Evolutionary conservation across 2,888 invertebrate genomes (phyloP).

Genomic region (Drosophila nigritarsus): DNA sequence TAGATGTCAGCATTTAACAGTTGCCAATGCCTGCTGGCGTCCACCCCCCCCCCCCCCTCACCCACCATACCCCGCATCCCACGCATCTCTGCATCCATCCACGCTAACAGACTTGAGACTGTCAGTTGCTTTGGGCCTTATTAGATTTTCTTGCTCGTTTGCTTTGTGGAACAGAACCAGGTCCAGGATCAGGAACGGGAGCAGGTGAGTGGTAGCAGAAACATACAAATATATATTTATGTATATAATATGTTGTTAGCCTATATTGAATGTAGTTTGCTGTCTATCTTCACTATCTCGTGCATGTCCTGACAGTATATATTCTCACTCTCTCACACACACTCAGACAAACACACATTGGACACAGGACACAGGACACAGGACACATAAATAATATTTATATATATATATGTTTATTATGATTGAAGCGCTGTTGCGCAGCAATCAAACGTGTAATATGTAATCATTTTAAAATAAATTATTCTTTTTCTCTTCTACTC

Average conservation of each 20-base stretch:
- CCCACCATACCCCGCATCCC: background rate
- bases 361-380: constrained; percentile 25
- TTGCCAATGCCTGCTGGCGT: constrained; percentile 59
- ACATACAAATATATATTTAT: constrained; percentile 9
- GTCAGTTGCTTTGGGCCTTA: constrained; percentile 51
- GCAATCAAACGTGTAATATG: constrained; percentile 43
- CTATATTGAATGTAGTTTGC: constrained; percentile 9
- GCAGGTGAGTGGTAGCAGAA: constrained; percentile 43
- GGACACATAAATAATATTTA: constrained; percentile 27
- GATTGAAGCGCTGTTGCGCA: constrained; percentile 43
- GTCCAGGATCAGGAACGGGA: background rate
- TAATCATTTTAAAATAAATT: constrained; percentile 59
- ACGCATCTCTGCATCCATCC: background rate
- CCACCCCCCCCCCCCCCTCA: background rate
- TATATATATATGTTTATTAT: constrained; percentile 51
- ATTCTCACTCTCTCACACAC: constrained; percentile 12
- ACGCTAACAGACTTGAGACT: constrained; percentile 17
- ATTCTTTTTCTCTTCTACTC: constrained; percentile 66
- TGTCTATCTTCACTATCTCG: constrained; percentile 18
- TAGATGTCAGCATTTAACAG: constrained; percentile 74
- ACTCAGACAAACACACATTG: constrained; percentile 4
- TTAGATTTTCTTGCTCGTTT: constrained; percentile 41
- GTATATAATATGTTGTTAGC: background rate
- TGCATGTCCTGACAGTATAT: constrained; percentile 23
- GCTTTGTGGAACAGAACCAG: background rate